phyloP scores from a whole-genome alignment of 2,113 vertebrate genomes.

The Bos taurus region DNA sequence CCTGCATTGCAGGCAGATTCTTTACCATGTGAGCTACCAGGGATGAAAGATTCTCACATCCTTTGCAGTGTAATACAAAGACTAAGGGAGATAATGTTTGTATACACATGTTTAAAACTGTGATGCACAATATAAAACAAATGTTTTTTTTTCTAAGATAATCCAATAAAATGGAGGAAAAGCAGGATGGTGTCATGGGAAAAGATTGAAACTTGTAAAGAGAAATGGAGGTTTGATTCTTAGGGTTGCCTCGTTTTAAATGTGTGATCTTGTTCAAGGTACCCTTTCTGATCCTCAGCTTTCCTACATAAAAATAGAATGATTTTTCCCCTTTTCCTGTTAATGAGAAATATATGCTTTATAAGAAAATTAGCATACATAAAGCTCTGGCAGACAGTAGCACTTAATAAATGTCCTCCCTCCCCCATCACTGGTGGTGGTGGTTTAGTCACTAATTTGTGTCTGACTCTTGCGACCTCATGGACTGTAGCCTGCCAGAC shows the following conservation, averaged over 20 bases:
- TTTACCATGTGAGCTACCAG: background rate
- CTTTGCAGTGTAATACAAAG: background rate
- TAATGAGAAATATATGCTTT: background rate
- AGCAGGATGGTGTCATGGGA: background rate
- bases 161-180: background rate
- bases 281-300: background rate
- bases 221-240: background rate
- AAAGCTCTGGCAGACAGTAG: background rate
- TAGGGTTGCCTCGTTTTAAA: background rate
- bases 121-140: background rate
- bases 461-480: background rate
- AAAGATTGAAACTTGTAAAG: background rate
- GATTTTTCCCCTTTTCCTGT: background rate
- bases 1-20: background rate
- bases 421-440: background rate
- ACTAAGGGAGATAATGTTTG: background rate
- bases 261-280: background rate
- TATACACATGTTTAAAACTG: background rate
- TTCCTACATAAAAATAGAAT: background rate
- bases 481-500: background rate
- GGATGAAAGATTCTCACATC: background rate
- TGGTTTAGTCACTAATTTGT: background rate
- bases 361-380: background rate
- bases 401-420: background rate
- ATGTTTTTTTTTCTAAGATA: background rate